Conservation (phyloP, 1,140 invertebrate species). For the Oncopodura yosiiana region DNA sequence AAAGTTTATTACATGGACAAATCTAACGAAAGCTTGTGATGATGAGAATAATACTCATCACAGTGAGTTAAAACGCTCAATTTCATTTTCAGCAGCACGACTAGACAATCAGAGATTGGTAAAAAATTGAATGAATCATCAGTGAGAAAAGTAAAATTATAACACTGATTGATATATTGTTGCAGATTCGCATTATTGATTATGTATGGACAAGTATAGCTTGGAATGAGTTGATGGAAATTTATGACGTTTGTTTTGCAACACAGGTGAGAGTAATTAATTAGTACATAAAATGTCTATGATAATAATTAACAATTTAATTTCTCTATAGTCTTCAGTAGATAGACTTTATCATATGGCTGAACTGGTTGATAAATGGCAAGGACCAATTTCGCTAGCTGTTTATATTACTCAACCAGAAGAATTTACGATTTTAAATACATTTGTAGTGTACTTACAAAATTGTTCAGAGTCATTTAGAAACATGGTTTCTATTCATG, state of each 20-base stretch:
- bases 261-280: not conserved
- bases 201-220: slow-evolving; percentile 3
- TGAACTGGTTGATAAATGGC: not conserved
- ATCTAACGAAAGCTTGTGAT: too few relatives aligned
- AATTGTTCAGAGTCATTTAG: not conserved
- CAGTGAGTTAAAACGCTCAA: too few relatives aligned
- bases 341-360: not conserved
- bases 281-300: not conserved
- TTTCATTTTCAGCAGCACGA: slow-evolving; percentile 6
- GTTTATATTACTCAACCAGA: not conserved
- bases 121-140: not conserved
- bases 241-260: not conserved
- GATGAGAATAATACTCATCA: too few relatives aligned
- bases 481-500: not conserved
- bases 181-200: slow-evolving; percentile 18
- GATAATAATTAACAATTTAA: not conserved
- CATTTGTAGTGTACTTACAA: not conserved
- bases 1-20: too few relatives aligned
- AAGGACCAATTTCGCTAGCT: not conserved
- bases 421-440: not conserved
- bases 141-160: not conserved
- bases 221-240: slow-evolving; percentile 9
- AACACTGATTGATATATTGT: not conserved
- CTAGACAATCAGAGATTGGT: slow-evolving; percentile 8
- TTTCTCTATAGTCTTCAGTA: not conserved